Conservation (phyloP, 2,113 vertebrate genomes). For the Notothenia rossii region DNA sequence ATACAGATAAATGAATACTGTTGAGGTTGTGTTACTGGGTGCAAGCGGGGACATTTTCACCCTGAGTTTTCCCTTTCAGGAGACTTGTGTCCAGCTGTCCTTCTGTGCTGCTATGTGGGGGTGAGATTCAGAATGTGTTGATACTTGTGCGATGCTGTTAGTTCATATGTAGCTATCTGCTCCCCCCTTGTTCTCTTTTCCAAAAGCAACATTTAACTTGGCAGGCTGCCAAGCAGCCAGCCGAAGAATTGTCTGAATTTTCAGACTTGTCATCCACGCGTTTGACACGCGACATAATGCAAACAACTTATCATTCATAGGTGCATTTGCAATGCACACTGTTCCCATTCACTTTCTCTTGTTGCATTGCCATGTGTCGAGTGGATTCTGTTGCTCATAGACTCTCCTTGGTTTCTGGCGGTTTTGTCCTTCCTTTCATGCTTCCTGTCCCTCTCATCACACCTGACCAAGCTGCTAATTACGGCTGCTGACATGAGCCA, state of each 20-base stretch:
- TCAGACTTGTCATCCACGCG: slow-evolving; percentile 27
- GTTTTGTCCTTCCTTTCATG: slow-evolving; percentile 48
- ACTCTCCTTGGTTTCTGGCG: slow-evolving; percentile 27
- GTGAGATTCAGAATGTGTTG: slow-evolving; percentile 11
- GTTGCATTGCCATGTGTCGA: slow-evolving; percentile 3
- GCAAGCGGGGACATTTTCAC: not conserved
- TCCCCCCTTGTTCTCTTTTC: slow-evolving; percentile 35
- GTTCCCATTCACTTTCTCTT: slow-evolving; percentile 53
- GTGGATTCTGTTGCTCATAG: not conserved
- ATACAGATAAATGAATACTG: not conserved
- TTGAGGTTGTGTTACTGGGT: not conserved
- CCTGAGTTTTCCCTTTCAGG: slow-evolving; percentile 18
- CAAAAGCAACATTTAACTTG: slow-evolving; percentile 61
- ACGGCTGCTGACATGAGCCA: slow-evolving; percentile 72
- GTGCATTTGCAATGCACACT: not conserved
- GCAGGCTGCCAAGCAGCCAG: slow-evolving; percentile 36
- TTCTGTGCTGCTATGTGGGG: slow-evolving; percentile 5
- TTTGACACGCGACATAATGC: slow-evolving; percentile 42
- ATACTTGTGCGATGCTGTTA: slow-evolving; percentile 15
- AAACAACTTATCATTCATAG: not conserved
- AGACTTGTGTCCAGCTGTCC: slow-evolving; percentile 21
- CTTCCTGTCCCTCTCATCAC: slow-evolving; percentile 78
- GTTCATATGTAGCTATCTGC: slow-evolving; percentile 1
- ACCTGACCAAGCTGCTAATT: slow-evolving; percentile 82
- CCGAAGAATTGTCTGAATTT: slow-evolving; percentile 36